Evolutionary conservation across 2,888 invertebrate genomes (phyloP).

Genomic region (Acheta domesticus): DNA sequence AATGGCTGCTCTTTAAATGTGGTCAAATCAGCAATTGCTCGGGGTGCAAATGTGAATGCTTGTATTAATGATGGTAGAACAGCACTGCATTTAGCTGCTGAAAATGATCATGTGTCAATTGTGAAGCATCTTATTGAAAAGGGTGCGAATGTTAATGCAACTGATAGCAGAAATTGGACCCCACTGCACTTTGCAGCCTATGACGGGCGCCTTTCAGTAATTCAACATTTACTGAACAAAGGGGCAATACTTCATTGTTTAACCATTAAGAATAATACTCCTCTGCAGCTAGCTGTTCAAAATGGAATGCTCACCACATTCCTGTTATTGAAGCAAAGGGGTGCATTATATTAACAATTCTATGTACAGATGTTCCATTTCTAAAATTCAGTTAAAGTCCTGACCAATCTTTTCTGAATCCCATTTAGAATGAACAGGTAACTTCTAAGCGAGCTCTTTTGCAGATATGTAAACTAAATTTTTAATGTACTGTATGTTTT

Average conservation of each 20-base stretch:
- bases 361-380: too few species aligned
- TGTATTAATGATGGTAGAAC: background rate
- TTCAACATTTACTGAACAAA: background rate
- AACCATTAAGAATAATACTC: background rate
- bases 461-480: too few species aligned
- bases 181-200: background rate
- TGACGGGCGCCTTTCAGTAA: background rate
- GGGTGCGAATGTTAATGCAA: background rate
- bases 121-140: background rate
- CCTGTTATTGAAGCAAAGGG: too few species aligned
- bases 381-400: too few species aligned
- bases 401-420: too few species aligned
- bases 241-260: background rate
- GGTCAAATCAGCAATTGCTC: background rate
- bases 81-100: background rate
- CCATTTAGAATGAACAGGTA: too few species aligned
- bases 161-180: background rate
- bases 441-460: too few species aligned
- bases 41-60: conserved; percentile 3
- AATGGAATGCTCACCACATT: too few species aligned
- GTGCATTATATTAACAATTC: too few species aligned
- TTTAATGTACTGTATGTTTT: too few species aligned
- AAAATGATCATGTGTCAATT: background rate
- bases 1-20: background rate
- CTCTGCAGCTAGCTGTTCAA: background rate